Conservation (phyloP, 2,797 vertebrate genomes). For the Pterois miles region DNA sequence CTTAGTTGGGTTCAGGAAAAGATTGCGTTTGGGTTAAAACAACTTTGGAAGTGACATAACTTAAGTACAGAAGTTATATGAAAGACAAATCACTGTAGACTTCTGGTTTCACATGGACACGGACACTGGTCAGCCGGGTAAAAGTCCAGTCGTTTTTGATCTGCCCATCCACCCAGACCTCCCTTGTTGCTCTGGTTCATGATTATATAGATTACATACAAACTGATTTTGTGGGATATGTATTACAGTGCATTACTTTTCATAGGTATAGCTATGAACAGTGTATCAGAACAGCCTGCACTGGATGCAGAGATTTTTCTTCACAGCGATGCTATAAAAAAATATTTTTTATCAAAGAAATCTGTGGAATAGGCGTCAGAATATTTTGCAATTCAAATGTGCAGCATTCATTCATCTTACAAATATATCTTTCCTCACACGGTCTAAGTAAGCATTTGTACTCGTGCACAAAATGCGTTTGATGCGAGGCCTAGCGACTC, state of each 20-base stretch:
- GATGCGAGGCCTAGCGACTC: constrained; percentile 39
- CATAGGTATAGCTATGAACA: no score
- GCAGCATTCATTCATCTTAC: constrained; percentile 29
- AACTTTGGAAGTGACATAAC: not conserved
- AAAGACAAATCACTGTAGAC: no score
- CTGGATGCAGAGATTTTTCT: not conserved
- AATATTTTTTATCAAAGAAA: constrained; percentile 23
- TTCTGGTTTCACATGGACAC: no score
- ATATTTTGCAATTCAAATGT: constrained; percentile 50
- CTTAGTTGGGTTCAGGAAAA: no score
- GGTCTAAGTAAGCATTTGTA: constrained; percentile 39
- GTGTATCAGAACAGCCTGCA: not conserved
- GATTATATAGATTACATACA: not conserved
- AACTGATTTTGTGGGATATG: not conserved
- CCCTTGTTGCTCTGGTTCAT: no score
- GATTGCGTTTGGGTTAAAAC: not conserved
- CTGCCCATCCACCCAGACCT: no score
- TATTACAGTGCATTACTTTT: not conserved
- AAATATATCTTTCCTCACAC: not conserved
- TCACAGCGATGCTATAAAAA: not conserved
- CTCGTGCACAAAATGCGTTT: constrained; percentile 22
- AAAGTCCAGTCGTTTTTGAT: no score
- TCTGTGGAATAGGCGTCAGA: constrained; percentile 11
- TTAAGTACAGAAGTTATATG: no score
- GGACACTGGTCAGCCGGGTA: no score